A percentile compares a stretch with the other conserved stretches of the same genome.
Conservation (phyloP, 2,113 vertebrate genomes). For the Nanorana parkeri region DNA sequence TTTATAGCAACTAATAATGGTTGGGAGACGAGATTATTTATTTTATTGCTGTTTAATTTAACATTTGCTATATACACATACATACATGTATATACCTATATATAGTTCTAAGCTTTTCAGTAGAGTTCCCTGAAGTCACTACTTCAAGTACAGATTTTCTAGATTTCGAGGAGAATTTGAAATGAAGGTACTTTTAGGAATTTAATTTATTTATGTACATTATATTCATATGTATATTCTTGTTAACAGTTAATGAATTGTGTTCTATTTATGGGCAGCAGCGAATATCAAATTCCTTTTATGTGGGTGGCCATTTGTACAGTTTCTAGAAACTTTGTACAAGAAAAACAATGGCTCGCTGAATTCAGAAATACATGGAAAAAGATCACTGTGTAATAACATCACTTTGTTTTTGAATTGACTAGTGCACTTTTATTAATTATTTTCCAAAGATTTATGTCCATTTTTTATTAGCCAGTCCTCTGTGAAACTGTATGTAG, state of each 20-base stretch:
- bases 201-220: slow-evolving; percentile 49
- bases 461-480: background rate
- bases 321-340: slow-evolving; percentile 17
- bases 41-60: slow-evolving; percentile 49
- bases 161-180: slow-evolving; percentile 28
- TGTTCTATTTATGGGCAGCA: slow-evolving; percentile 20
- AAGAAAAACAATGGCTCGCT: background rate
- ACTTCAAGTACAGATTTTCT: slow-evolving; percentile 27
- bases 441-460: slow-evolving; percentile 36
- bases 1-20: slow-evolving; percentile 45
- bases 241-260: slow-evolving; percentile 12
- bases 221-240: slow-evolving; percentile 47
- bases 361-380: background rate
- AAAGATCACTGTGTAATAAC: slow-evolving; percentile 38
- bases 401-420: slow-evolving; percentile 33
- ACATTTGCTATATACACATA: slow-evolving; percentile 30
- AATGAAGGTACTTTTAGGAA: slow-evolving; percentile 46
- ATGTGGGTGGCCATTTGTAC: background rate
- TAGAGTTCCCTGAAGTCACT: slow-evolving; percentile 14
- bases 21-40: slow-evolving; percentile 38
- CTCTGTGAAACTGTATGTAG: background rate
- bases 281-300: background rate
- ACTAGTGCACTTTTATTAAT: slow-evolving; percentile 48
- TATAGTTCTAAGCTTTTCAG: background rate
- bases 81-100: background rate